phyloP scores from a whole-genome alignment of 1,140 invertebrate species.

The Eufriesea mexicana region DNA sequence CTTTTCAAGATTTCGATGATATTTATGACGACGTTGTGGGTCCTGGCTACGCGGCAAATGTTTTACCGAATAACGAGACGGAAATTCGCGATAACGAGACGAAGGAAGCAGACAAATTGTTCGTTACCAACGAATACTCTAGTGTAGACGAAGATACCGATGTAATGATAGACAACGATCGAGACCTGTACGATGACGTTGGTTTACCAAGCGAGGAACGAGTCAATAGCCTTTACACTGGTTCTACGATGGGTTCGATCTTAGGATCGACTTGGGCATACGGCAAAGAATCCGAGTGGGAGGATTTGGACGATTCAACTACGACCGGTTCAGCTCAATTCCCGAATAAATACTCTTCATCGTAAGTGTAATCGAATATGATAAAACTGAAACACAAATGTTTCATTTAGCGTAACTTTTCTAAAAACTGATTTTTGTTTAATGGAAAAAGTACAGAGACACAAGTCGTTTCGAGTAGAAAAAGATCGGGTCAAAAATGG shows the following conservation, averaged over 20 bases:
- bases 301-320: slow-evolving; percentile 73
- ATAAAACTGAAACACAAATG: background rate
- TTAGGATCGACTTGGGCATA: slow-evolving; percentile 48
- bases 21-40: slow-evolving; percentile 76
- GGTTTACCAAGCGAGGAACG: slow-evolving; percentile 68
- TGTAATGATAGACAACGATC: slow-evolving; percentile 65
- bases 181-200: slow-evolving; percentile 78
- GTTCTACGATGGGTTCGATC: slow-evolving; percentile 61
- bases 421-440: background rate
- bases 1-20: slow-evolving; percentile 44
- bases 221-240: slow-evolving; percentile 78
- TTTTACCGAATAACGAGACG: too few species aligned
- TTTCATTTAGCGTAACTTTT: background rate
- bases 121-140: slow-evolving; percentile 69
- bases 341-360: slow-evolving; percentile 23
- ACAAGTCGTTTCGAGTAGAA: slow-evolving; percentile 49
- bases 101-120: slow-evolving; percentile 36
- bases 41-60: background rate
- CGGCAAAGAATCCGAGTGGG: slow-evolving; percentile 76
- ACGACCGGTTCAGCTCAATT: background rate
- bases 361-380: slow-evolving; percentile 33
- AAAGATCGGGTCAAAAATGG: slow-evolving; percentile 57
- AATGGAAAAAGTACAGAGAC: slow-evolving; percentile 9
- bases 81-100: background rate
- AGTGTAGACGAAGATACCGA: slow-evolving; percentile 60